phyloP scores from a whole-genome alignment of 2,888 invertebrate genomes.

The Protophormia terraenovae region DNA sequence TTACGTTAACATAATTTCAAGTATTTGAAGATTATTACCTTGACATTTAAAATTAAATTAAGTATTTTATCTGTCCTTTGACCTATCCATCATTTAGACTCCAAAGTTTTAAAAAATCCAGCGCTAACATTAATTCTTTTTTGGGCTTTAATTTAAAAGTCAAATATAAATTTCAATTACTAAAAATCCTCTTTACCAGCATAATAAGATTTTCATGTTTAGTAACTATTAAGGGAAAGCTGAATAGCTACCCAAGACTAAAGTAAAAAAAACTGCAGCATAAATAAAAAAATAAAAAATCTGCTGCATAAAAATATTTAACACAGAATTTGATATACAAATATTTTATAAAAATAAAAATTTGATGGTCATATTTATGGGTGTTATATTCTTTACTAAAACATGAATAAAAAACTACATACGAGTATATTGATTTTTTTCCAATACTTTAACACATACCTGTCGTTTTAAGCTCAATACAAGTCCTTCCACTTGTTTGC shows the following conservation, averaged over 20 bases:
- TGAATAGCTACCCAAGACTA: background rate
- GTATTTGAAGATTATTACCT: no score
- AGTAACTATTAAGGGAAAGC: background rate
- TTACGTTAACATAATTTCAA: no score
- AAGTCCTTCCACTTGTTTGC: conserved; percentile 90
- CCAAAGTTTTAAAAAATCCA: no score
- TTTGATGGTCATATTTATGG: background rate
- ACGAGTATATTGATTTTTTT: conserved; percentile 10
- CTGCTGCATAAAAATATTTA: background rate
- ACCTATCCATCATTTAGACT: no score
- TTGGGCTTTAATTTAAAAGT: background rate
- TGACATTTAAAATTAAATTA: no score
- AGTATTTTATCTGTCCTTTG: no score
- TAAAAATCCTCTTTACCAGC: background rate
- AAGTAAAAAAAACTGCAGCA: background rate
- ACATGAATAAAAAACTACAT: background rate
- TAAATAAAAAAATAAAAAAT: background rate
- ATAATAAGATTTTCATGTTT: background rate
- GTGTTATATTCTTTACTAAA: background rate
- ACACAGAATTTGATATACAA: background rate
- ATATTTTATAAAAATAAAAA: background rate
- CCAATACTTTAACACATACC: conserved; percentile 81
- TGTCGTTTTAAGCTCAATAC: conserved; percentile 91
- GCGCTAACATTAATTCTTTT: no score
- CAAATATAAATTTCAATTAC: background rate